Percentiles rank a stretch among this genome's conserved stretches.
Conservation (phyloP, 2,888 invertebrate species). For the Microplitis deprimator region DNA sequence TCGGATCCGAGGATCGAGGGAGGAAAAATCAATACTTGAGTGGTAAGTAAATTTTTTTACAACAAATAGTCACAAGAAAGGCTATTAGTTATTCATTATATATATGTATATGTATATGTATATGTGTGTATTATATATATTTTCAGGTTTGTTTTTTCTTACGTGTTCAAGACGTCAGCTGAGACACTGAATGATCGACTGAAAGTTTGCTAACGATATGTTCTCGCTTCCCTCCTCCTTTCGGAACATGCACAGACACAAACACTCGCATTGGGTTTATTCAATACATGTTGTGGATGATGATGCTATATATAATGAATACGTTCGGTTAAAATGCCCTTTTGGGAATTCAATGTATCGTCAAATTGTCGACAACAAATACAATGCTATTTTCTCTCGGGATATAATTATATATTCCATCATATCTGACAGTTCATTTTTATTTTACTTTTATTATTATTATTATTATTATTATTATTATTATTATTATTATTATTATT, state of each 20-base stretch:
- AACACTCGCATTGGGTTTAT: not conserved
- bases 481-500: no score
- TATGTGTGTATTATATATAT: not conserved
- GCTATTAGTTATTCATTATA: not conserved
- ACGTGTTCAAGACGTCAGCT: conserved; percentile 19
- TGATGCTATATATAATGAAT: not conserved
- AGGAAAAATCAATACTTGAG: not conserved
- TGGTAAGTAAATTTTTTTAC: not conserved
- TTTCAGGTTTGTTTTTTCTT: conserved; percentile 28
- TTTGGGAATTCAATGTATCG: not conserved
- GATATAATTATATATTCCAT: not conserved
- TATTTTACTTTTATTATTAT: no score
- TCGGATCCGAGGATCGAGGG: not conserved
- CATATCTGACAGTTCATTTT: not conserved
- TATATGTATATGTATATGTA: no score
- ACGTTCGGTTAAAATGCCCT: not conserved
- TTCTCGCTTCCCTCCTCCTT: conserved; percentile 21
- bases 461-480: no score
- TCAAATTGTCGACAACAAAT: not conserved
- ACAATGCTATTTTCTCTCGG: not conserved
- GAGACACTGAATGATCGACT: conserved; percentile 23
- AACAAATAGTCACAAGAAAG: not conserved
- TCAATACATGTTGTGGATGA: not conserved
- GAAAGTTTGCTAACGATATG: conserved; percentile 36
- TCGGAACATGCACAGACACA: conserved; percentile 19